Percentiles rank a stretch among this genome's conserved stretches.
Conservation (phyloP, 1,140 invertebrate genomes). For the Apocrypta bakeri region DNA sequence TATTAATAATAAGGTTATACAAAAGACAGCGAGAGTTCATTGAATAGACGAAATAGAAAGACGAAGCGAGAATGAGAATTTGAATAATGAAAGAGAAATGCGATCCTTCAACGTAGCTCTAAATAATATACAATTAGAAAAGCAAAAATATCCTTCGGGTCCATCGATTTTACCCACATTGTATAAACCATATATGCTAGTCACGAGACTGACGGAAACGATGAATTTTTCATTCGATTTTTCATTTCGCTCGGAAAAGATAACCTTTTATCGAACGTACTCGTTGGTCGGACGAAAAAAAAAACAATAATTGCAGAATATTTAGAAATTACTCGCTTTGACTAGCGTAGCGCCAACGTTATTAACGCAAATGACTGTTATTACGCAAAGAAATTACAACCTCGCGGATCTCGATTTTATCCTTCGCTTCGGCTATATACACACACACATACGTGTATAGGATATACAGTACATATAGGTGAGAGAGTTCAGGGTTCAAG, state of each 20-base stretch:
- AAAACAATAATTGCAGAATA: slow-evolving; percentile 9
- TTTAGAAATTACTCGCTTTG: slow-evolving; percentile 1
- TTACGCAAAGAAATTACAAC: slow-evolving; percentile 44
- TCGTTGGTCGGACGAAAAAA: too few species aligned
- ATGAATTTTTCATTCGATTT: too few species aligned
- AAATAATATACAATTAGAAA: too few species aligned
- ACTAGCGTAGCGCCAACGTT: neutral
- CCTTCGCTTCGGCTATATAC: neutral
- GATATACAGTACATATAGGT: neutral
- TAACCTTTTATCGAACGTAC: too few species aligned
- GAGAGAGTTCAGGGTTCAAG: slow-evolving; percentile 35
- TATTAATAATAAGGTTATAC: neutral
- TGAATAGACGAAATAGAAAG: too few species aligned
- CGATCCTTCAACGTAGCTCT: too few species aligned
- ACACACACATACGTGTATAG: neutral
- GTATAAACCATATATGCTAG: neutral
- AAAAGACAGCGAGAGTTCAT: neutral
- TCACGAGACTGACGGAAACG: too few species aligned
- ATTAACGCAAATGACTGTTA: slow-evolving; percentile 40
- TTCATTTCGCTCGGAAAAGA: neutral
- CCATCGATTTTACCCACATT: too few species aligned
- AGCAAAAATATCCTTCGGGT: too few species aligned
- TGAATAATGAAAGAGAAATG: neutral
- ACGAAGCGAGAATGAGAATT: neutral
- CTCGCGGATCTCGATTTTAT: slow-evolving; percentile 36